Base-by-base conservation (phyloP, 2,113 vertebrate genomes). In the Tor tambroides region DNA sequence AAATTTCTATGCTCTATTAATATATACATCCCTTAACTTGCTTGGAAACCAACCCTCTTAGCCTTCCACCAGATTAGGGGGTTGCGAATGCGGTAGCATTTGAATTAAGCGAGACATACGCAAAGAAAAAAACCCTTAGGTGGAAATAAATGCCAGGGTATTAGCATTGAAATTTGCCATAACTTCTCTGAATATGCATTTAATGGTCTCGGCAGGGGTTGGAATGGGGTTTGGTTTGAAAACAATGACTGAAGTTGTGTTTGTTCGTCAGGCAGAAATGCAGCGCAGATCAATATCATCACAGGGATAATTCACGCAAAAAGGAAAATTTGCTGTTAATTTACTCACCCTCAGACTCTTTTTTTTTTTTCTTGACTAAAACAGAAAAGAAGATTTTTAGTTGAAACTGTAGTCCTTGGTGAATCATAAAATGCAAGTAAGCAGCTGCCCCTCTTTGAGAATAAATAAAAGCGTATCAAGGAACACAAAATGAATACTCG, bases 41-140 rank as follows among this genome's bases (percentile, higher is more conserved):
- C 91, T 92, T 89, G 90, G 89, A 93, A 94, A 93, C 91, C 80
- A 65, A 21, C 89, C 92, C 89, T 85, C 84, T 89, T 89, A 91
- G 85, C 89, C 80, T 90, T 93, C 91, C 89, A 91, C 88, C 38
- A 92, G 94, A 94, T 94, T 93, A 93, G 92, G 90, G 91, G 91
- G 93, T 91, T 92, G 87, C 86, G 89, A 92, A 93, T 90, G 89
- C 92, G 92, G 91, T 93, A 92, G 87, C 89, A 92, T 87, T 83
- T 84, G 90, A 93, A 93, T 91, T 90, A 92, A 91, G 87, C 3
- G 74, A 92, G 91, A 91, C 88, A 82, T 51, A 35, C 9, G 28
- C 71, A 77, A 83, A 79, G 86, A 89, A 49, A 43, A 49, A 43
- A 74, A 28, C 51, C 35, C 76, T 77, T 59, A 74, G 43, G 35